Percentiles rank a stretch among this genome's conserved stretches.
Conservation (phyloP, 1,140 invertebrate species). For the Drosophila insularis region DNA sequence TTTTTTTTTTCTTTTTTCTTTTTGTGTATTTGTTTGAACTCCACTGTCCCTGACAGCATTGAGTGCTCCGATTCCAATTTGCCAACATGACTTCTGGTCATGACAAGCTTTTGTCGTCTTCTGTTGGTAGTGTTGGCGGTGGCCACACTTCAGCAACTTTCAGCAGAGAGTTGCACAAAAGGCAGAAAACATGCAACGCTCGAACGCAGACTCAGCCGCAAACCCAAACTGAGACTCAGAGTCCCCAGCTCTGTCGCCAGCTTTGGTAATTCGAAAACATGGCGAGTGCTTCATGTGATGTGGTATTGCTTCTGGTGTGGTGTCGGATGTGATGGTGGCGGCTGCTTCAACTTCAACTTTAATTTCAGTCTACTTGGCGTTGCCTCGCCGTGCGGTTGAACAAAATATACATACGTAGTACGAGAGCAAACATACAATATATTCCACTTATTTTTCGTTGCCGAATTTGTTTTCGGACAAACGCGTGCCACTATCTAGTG, state of each 20-base stretch:
- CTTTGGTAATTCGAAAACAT: conserved; percentile 49
- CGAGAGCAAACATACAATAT: conserved; percentile 15
- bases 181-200: conserved; percentile 8
- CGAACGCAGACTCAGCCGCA: conserved; percentile 24
- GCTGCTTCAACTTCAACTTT: conserved; percentile 34
- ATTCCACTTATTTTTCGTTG: not conserved
- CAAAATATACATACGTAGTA: conserved; percentile 39
- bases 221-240: conserved; percentile 13
- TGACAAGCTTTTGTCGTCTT: conserved; percentile 8
- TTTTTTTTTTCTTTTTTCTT: too few species aligned
- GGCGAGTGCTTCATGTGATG: not conserved
- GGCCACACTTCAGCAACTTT: conserved; percentile 64
- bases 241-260: conserved; percentile 32
- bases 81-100: conserved; percentile 1
- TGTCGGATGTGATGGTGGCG: not conserved
- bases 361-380: conserved; percentile 64
- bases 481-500: conserved; percentile 34
- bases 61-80: conserved; percentile 51
- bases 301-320: not conserved
- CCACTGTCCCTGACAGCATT: conserved; percentile 3
- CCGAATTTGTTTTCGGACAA: conserved; percentile 39
- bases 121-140: conserved; percentile 20
- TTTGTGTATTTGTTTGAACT: not conserved
- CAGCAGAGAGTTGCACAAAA: conserved; percentile 61
- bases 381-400: conserved; percentile 55